Base-by-base conservation (phyloP, 2,113 vertebrate species). In the Pyrgilauda ruficollis region DNA sequence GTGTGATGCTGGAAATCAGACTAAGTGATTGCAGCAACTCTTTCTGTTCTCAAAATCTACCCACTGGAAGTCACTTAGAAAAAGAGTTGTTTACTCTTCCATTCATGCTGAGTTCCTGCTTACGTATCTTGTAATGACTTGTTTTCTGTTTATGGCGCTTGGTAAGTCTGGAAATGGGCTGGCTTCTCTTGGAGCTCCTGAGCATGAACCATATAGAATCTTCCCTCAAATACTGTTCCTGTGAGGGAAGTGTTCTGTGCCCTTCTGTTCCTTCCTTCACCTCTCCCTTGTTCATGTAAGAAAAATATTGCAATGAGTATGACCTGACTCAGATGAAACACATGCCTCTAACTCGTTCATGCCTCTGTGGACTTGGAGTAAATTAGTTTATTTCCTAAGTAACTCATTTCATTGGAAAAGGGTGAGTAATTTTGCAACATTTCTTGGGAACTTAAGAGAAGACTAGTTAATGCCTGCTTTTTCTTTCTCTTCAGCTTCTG, bases 361-460 rank as follows among this genome's bases (percentile, higher is more conserved):
- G 84, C 59, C 87, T 74, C 82, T 93, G 35, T n/a, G 59, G 94
- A 74, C 55, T 83, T 73, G 9, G 46, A 80, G 59, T 90, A 88
- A 91, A 91, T 95, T 83, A 88, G 85, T 91, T 91, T 93, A 86
- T 91, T 95, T 94, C 93, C 89, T 63, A 86, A 92, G 68, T 66
- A 93, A 91, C 72, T 87, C 9, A 39, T 69, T 96, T 91, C 70
- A 37, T 15, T 80, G 89, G 82, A 84, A 95, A 93, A 89, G 49
- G 8, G 18, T 91, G 91, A 89, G 31, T 87, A 95, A 94, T 43
- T 93, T 94, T 94, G 49, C 35, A 59, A 17, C 15, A 67, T 83
- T 79, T 69, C 79, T 90, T 69, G 55, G 33, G 72, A 91, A 91
- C 68, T 83, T 47, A 90, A 80, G n/a, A 31, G 87, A 78, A 67